phyloP scores from a whole-genome alignment of 1,140 invertebrate species.

The Yoshiicerus persimilis region DNA sequence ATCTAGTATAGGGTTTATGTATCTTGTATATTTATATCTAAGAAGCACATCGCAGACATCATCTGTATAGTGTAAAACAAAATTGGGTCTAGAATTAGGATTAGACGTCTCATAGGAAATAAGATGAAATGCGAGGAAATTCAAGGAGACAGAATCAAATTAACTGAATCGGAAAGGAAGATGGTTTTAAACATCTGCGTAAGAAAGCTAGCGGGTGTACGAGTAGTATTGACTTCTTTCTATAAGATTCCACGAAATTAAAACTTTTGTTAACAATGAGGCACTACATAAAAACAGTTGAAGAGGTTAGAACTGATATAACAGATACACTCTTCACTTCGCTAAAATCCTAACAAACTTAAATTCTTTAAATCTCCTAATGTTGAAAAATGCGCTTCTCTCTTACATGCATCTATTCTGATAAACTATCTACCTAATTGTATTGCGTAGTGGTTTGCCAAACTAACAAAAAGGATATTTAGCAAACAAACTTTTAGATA shows the following conservation, averaged over 20 bases:
- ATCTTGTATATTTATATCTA: background rate
- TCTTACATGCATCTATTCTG: no score
- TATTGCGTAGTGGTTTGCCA: background rate
- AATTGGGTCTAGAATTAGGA: background rate
- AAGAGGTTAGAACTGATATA: background rate
- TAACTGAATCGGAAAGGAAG: background rate
- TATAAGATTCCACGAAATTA: background rate
- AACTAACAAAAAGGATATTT: background rate
- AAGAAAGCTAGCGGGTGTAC: background rate
- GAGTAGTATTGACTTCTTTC: background rate
- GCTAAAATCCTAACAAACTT: background rate
- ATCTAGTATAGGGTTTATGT: background rate
- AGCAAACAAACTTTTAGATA: background rate
- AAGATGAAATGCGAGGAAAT: background rate
- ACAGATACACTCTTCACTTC: no score
- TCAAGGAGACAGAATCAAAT: background rate
- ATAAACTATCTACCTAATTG: background rate
- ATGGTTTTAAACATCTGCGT: background rate
- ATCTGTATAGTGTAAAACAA: background rate
- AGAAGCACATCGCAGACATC: background rate
- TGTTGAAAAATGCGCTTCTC: background rate
- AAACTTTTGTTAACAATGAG: background rate
- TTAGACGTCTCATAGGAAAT: background rate
- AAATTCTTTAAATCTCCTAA: background rate
- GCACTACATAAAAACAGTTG: background rate